A percentile compares a stretch with the other conserved stretches of the same genome.
These are phyloP conservation scores for Melikaiella ostensackeni DNA, from an alignment of 2,888 invertebrate species.

Conservation along the genomic window DNA sequence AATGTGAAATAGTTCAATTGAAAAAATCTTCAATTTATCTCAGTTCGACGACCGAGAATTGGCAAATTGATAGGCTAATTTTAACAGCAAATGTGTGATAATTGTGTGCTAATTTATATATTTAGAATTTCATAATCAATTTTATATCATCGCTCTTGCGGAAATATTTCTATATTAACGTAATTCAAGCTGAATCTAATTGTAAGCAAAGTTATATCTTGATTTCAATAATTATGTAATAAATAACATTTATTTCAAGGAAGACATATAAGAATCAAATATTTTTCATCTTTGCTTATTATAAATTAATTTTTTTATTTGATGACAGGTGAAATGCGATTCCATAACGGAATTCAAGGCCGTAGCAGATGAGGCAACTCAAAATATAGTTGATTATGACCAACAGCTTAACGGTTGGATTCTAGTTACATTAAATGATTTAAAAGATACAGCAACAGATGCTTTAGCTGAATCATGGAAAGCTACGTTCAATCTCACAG, in stretches of 20 bases:
- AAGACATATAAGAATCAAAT: not conserved
- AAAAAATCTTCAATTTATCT: no score
- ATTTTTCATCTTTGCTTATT: not conserved
- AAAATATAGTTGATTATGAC: not conserved
- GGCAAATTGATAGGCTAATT: not conserved
- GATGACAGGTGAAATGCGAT: not conserved
- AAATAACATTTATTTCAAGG: not conserved
- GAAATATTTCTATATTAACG: not conserved
- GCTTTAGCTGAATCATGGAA: slow-evolving; percentile 10
- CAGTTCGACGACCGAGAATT: not conserved
- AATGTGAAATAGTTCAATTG: no score
- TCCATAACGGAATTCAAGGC: not conserved
- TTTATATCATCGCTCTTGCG: not conserved
- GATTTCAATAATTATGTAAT: not conserved
- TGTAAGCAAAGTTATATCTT: not conserved
- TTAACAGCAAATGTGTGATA: not conserved
- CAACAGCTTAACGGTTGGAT: not conserved
- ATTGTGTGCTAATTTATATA: not conserved
- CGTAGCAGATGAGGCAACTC: not conserved
- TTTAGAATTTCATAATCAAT: not conserved
- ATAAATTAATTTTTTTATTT: not conserved
- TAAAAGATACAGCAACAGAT: not conserved
- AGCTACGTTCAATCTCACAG: not conserved
- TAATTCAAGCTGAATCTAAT: not conserved
- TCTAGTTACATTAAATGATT: slow-evolving; percentile 1